Base-by-base conservation (phyloP, 2,888 invertebrate genomes). In the Nymphalis c-album region DNA sequence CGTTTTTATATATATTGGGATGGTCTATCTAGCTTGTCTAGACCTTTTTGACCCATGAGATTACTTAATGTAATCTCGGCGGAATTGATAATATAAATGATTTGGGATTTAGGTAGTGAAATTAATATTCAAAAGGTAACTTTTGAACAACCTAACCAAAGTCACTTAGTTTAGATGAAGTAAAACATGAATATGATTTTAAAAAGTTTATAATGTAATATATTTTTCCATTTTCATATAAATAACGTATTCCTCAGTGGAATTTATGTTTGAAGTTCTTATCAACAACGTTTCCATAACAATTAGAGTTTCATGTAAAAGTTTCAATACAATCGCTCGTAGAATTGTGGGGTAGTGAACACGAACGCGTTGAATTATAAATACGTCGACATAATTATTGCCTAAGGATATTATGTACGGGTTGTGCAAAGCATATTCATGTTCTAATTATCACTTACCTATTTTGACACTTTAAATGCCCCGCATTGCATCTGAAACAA, bases 401-500 rank as follows among this genome's bases (percentile, higher is more conserved):
- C 71, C 70, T 68, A n/a, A 59, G 67, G 72, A 47, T 63, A 64
- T 68, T 63, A 63, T 40, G 50, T 59, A 65, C 59, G 67, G 51
- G 40, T 40, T 40, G 40, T 46, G n/a, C 51, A 53, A 69, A 67
- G 60, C 40, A 67, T 51, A 69, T 67, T 55, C 53, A 31, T 65
- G 64, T 64, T 72, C 47, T 70, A 60, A 68, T 68, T 69, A 70
- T 65, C 67, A 74, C 77, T 72, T 77, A 84, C 83, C 80, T 80
- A 75, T 77, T 75, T 78, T 72, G 75, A 76, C 60, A 70, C 71
- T 67, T 73, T 79, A 74, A 75, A 72, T 65, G 71, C 74, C 74
- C 82, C 78, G 78, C 72, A 79, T 74, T 73, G 76, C 83, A 87
- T 86, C 86, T 86, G 85, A 72, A 87, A 87, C 77, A 82, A 83